A percentile compares a stretch with the other conserved stretches of the same genome.
phyloP scores from a whole-genome alignment of 1,140 invertebrate species.

The Argopecten irradians region DNA sequence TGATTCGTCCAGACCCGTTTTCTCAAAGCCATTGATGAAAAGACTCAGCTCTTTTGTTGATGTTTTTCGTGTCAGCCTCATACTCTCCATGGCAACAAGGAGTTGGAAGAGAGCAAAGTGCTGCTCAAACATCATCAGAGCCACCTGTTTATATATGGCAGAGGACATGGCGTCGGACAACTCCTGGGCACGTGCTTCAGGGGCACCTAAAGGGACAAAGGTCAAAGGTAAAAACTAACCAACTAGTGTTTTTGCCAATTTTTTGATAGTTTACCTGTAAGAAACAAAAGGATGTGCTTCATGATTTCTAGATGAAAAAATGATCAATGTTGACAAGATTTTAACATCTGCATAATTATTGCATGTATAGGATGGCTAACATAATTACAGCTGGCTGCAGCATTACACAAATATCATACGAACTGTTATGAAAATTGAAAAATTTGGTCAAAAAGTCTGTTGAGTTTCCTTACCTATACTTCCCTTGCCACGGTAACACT shows the following conservation, averaged over 20 bases:
- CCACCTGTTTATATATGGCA: slow-evolving; percentile 67
- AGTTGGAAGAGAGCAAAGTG: slow-evolving; percentile 70
- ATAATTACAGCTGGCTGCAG: too few species aligned
- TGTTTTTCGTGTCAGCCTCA: slow-evolving; percentile 63
- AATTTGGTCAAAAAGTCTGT: too few species aligned
- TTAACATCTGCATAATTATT: too few species aligned
- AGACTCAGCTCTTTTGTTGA: slow-evolving; percentile 70
- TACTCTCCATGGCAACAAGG: slow-evolving; percentile 70
- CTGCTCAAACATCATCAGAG: slow-evolving; percentile 75
- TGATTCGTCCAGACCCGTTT: slow-evolving; percentile 59
- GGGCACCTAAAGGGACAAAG: slow-evolving; percentile 65
- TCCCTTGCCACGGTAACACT: slow-evolving; percentile 72
- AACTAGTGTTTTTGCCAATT: too few species aligned
- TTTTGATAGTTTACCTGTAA: too few species aligned
- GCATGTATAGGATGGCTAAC: too few species aligned
- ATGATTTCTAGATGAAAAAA: too few species aligned
- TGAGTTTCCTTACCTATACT: slow-evolving; percentile 70
- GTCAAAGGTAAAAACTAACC: background rate
- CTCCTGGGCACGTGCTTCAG: slow-evolving; percentile 71
- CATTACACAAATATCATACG: too few species aligned
- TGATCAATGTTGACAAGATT: too few species aligned
- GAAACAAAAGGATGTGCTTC: too few species aligned
- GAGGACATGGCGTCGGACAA: slow-evolving; percentile 70
- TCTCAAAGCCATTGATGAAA: slow-evolving; percentile 74
- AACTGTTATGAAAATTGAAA: too few species aligned